Evolutionary conservation across 2,888 invertebrate genomes (phyloP), one percentile per base, ranked within the genome.

Genomic region (Hydroisotoma schaefferi): DNA sequence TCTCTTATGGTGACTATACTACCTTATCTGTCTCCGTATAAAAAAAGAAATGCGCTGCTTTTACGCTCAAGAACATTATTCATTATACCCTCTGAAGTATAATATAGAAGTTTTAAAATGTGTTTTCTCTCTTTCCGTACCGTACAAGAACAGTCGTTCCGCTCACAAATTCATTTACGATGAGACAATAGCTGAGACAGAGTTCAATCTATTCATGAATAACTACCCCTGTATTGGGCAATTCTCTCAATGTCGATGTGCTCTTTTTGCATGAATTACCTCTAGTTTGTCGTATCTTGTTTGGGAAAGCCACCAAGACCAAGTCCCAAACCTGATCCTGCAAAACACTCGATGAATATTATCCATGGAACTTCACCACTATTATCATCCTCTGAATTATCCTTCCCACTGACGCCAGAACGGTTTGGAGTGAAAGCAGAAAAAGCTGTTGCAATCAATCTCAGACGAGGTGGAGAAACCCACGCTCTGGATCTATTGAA

Each of bases 1-100:
- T 83, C 85, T 81, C 87, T 87, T 74, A 75, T 84, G 77, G 85
- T 85, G 70, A 33, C n/a, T n/a, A n/a, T n/a, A n/a, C n/a, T n/a
- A n/a, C n/a, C n/a, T n/a, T n/a, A n/a, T n/a, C n/a, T n/a, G n/a
- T n/a, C n/a, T n/a, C n/a, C n/a, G n/a, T n/a, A n/a, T n/a, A n/a
- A n/a, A n/a, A n/a, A n/a, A n/a, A n/a, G n/a, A n/a, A n/a, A n/a
- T n/a, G n/a, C n/a, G n/a, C n/a, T n/a, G n/a, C n/a, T n/a, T n/a
- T n/a, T n/a, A n/a, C n/a, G n/a, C n/a, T n/a, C n/a, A n/a, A n/a
- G n/a, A n/a, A n/a, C n/a, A n/a, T n/a, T n/a, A n/a, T n/a, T n/a
- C n/a, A n/a, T n/a, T n/a, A n/a, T n/a, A n/a, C n/a, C n/a, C n/a
- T n/a, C n/a, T n/a, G n/a, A n/a, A n/a, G n/a, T n/a, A n/a, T n/a